Conservation (phyloP, 2,113 vertebrate species). For the Mustelus asterias region DNA sequence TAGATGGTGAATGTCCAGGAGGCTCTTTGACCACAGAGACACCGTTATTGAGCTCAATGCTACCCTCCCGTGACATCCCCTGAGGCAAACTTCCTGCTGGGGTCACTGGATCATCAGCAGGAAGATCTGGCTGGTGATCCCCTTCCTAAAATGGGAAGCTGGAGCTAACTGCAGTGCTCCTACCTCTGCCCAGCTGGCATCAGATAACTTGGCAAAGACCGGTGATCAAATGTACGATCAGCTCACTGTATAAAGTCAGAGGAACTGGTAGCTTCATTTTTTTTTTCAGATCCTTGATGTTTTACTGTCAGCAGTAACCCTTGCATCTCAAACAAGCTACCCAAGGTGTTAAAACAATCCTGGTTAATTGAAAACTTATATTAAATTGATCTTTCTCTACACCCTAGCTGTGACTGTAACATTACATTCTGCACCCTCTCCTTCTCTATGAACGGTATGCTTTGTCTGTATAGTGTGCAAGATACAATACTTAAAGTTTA, state of each 20-base stretch:
- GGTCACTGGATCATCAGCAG: not conserved
- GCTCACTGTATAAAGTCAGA: not conserved
- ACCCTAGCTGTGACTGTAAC: no score
- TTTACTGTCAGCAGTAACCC: not conserved
- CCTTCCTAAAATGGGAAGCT: conserved; percentile 18
- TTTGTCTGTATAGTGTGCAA: no score
- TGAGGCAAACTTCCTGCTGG: not conserved
- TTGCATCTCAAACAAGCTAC: not conserved
- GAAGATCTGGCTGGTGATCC: not conserved
- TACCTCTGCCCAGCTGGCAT: not conserved
- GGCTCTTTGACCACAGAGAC: not conserved
- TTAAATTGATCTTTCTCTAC: no score
- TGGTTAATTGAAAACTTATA: not conserved
- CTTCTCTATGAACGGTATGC: no score
- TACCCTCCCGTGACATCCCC: not conserved
- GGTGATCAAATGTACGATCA: not conserved
- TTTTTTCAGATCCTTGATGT: not conserved
- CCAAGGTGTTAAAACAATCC: not conserved
- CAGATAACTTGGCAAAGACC: not conserved
- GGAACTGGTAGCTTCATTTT: not conserved
- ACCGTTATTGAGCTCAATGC: not conserved
- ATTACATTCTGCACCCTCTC: no score
- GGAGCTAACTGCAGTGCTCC: not conserved
- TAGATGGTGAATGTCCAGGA: not conserved
- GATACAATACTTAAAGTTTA: no score